Base-by-base conservation (phyloP, 2,888 invertebrate genomes). In the Noctua pronuba region DNA sequence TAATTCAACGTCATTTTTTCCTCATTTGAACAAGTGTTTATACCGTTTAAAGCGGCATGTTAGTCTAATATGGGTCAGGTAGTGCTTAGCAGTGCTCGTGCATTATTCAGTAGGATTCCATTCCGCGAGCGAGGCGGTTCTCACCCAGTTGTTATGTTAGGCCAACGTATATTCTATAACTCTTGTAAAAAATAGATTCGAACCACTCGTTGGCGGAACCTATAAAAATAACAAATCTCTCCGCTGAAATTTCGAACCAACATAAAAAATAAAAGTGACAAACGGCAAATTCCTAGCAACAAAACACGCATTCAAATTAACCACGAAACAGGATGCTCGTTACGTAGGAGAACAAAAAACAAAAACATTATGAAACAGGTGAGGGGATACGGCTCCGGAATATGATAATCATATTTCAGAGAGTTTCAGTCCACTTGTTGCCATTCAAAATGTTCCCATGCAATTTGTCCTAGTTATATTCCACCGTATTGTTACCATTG, bases 261-360 rank as follows among this genome's bases (percentile, higher is more conserved):
- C 69, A 79, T 58, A 76, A 81, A 86, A 89, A 89, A 89, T 85
- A 90, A 91, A 91, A 89, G 86, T 88, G 90, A 90, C 92, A 92
- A 93, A 90, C 90, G 67, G 90, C 90, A 91, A 94, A 92, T 91
- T 92, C 90, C 90, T 91, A 91, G 92, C 88, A 92, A 94, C 93
- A 94, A 94, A 95, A 95, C 93, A 93, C 91, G 93, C 92, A 94
- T 94, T 93, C 93, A 94, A 95, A 95, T 95, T 95, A 95, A 95
- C 95, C 93, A 89, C 92, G 90, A 89, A 93, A 93, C 94, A 93
- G 95, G 95, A 95, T 92, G 94, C 95, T 95, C 94, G 95, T 95
- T 95, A 95, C 91, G 91, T 89, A 86, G 85, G 83, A 88, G 90
- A 89, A 93, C 88, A 92, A 93, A 94, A 93, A 92, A 92, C 90